Evolutionary conservation across 2,113 vertebrate genomes (phyloP).

Genomic region (Strix uralensis): DNA sequence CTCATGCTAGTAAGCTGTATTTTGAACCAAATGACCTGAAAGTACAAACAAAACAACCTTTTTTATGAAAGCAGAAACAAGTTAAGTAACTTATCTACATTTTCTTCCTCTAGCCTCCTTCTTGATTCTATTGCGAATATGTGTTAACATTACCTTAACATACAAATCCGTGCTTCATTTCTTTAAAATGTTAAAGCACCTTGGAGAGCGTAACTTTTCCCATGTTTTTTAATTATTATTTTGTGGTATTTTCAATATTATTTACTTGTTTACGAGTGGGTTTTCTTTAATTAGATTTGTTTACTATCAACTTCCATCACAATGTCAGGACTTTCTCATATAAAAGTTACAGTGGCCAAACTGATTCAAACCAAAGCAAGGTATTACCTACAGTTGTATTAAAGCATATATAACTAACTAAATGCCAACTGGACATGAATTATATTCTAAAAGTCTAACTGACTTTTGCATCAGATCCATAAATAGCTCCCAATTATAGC

Average conservation of each 20-base stretch:
- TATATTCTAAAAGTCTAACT: neutral
- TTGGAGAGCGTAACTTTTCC: neutral
- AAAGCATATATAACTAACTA: neutral
- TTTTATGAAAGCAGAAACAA: neutral
- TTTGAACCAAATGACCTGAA: neutral
- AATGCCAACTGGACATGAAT: neutral
- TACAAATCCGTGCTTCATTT: neutral
- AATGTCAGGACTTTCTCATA: neutral
- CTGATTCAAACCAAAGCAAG: neutral
- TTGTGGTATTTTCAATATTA: neutral
- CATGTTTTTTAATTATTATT: neutral
- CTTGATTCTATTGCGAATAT: neutral
- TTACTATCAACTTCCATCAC: neutral
- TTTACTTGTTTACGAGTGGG: neutral
- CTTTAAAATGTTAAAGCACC: neutral
- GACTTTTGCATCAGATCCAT: neutral
- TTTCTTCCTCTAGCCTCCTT: neutral
- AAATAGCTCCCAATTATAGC: neutral
- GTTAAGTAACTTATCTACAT: neutral
- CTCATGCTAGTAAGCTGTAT: neutral
- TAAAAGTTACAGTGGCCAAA: neutral
- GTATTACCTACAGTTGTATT: neutral
- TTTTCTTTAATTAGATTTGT: neutral
- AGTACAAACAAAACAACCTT: neutral
- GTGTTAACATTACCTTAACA: neutral